Base-by-base conservation (phyloP, 1,140 invertebrate species). In the Hesperophylax magnus region DNA sequence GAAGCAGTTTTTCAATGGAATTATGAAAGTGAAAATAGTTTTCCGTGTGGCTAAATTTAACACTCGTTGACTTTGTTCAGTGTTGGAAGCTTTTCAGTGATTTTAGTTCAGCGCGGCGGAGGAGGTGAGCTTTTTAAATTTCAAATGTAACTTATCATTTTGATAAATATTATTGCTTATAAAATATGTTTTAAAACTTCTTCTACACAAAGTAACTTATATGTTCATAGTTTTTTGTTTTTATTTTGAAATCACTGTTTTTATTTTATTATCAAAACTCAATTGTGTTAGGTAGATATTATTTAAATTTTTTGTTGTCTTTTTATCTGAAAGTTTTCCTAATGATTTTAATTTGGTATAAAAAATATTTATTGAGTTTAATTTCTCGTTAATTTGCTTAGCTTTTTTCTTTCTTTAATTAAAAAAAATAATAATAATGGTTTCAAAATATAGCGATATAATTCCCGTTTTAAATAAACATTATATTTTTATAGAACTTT, bases 21-120 rank as follows among this genome's bases (percentile, higher is more conserved):
- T 11, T 67, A 69, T 18, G n/a, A 58, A 58, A 56, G 61, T 78
- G 63, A 78, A 56, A 67, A 69, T 77, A 61, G 20, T 69, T 78
- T 78, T 56, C 77, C 31, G 63, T 34, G 61, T 39, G 76, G 39
- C 77, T 78, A 78, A 39, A 78, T 78, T 56, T 78, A 78, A 78
- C 67, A 56, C 77, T 77, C 31, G 61, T 77, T 18, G 61, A 77
- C 39, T 63, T 63, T 77, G 69, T 6, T 56, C 69, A 53, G 47
- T 24, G 69, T 72, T 18, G 7, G 22, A 47, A 31, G 34, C 39
- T 27, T 53, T 71, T 72, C 52, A 72, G 69, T 72, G 69, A 72
- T 72, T 67, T 67, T 22, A 18, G 69, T 72, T 53, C 69, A n/a
- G 22, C 69, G 39, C 4, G 5, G 47, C 69, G 22, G 69, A 31